A percentile compares a stretch with the other conserved stretches of the same genome.
These are phyloP conservation scores for Lordiphosa clarofinis DNA, from an alignment of 1,140 invertebrate genomes.

Conservation along the genomic window DNA sequence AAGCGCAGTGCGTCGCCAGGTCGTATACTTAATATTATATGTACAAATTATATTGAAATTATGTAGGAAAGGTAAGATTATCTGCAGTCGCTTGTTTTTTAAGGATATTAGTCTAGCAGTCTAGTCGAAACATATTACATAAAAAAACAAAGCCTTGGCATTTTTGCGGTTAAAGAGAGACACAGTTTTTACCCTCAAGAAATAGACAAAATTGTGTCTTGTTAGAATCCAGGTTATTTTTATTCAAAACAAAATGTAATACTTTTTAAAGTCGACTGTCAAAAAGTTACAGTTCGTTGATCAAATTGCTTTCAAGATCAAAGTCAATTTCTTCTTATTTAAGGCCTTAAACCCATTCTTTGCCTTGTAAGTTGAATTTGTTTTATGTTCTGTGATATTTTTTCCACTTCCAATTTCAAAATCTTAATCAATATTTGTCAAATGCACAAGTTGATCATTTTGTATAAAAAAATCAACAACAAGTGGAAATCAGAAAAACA, in stretches of 20 bases:
- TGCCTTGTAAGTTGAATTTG: too few species aligned
- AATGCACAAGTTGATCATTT: slow-evolving; percentile 45
- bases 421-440: slow-evolving; percentile 53
- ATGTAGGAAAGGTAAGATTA: slow-evolving; percentile 15
- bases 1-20: slow-evolving; percentile 57
- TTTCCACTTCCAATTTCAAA: background rate
- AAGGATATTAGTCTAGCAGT: slow-evolving; percentile 26
- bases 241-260: too few species aligned
- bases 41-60: slow-evolving; percentile 68
- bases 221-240: too few species aligned
- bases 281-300: too few species aligned
- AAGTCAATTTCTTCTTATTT: too few species aligned
- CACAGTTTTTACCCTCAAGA: too few species aligned
- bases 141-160: too few species aligned
- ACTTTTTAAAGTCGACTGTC: too few species aligned
- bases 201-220: too few species aligned
- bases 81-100: slow-evolving; percentile 13
- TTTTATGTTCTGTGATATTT: background rate
- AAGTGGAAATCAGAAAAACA: slow-evolving; percentile 11
- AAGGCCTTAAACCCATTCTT: too few species aligned
- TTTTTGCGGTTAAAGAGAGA: too few species aligned
- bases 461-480: slow-evolving; percentile 20
- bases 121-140: slow-evolving; percentile 30
- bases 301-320: too few species aligned
- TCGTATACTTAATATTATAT: slow-evolving; percentile 44